These are phyloP conservation scores for Rugalucina vietnamica DNA, from an alignment of 2,888 invertebrate genomes.

Conservation along the genomic window DNA sequence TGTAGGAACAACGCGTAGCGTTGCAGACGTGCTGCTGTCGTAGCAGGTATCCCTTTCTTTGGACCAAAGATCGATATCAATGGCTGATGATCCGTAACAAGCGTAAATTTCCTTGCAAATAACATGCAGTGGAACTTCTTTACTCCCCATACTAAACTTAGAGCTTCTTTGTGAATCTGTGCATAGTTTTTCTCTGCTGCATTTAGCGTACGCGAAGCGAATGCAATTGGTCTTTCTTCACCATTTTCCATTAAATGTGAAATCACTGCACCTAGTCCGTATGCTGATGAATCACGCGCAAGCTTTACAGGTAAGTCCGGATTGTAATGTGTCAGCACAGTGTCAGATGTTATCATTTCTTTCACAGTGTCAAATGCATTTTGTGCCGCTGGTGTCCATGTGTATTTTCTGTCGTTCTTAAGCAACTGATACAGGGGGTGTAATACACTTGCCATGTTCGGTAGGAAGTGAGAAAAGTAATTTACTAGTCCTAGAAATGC, in stretches of 20 bases:
- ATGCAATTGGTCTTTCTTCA: constrained; percentile 3
- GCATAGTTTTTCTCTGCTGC: constrained; percentile 32
- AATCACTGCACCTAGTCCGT: no score
- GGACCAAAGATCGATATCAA: background rate
- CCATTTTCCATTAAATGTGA: constrained; percentile 40
- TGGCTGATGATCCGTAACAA: background rate
- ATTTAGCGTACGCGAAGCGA: background rate
- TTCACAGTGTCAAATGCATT: no score
- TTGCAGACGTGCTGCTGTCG: background rate
- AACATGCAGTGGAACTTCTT: background rate
- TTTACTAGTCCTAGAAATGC: no score
- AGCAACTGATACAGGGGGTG: no score
- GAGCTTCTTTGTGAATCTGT: constrained; percentile 3
- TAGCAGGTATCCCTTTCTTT: background rate
- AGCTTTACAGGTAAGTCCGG: no score
- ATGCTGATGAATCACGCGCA: no score
- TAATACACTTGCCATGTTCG: no score
- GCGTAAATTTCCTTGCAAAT: background rate
- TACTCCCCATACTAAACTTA: background rate
- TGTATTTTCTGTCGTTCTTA: no score
- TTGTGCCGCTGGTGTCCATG: no score
- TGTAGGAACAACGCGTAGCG: constrained; percentile 6
- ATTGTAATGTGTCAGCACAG: no score
- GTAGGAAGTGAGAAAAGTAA: no score
- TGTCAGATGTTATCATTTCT: no score